phyloP scores from a whole-genome alignment of 2,888 invertebrate species.

The Drosophila atripex region DNA sequence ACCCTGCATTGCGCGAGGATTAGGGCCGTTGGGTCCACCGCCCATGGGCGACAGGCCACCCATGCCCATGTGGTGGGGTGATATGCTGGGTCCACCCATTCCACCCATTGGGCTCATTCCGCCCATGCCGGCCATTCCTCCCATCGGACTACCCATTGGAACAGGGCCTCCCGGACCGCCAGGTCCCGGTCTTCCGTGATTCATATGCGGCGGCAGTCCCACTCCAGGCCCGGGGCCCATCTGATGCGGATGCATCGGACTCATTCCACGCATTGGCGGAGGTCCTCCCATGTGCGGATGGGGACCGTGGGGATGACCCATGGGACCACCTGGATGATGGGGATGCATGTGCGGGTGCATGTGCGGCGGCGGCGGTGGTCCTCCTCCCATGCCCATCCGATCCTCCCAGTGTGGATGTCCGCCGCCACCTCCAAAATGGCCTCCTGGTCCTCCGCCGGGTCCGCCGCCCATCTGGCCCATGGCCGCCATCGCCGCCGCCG shows the following conservation, averaged over 20 bases:
- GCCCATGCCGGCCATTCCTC: slow-evolving; percentile 85
- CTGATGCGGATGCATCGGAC: slow-evolving; percentile 81
- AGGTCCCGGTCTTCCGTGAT: slow-evolving; percentile 76
- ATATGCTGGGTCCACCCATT: slow-evolving; percentile 84
- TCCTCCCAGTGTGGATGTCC: slow-evolving; percentile 84
- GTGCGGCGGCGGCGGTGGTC: slow-evolving; percentile 86
- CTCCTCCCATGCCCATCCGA: slow-evolving; percentile 84
- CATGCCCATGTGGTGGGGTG: slow-evolving; percentile 83
- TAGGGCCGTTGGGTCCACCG: slow-evolving; percentile 84
- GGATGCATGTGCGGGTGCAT: slow-evolving; percentile 89
- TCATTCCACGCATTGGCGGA: slow-evolving; percentile 84
- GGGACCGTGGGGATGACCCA: slow-evolving; percentile 85
- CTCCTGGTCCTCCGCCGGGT: slow-evolving; percentile 64
- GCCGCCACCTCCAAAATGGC: slow-evolving; percentile 74
- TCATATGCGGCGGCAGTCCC: slow-evolving; percentile 83
- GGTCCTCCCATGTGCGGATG: slow-evolving; percentile 87
- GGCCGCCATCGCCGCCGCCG: slow-evolving; percentile 86
- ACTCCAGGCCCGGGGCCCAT: slow-evolving; percentile 81
- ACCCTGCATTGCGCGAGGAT: slow-evolving; percentile 88
- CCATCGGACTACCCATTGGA: slow-evolving; percentile 85
- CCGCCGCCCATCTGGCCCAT: slow-evolving; percentile 86
- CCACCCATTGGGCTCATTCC: slow-evolving; percentile 85
- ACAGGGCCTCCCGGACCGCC: slow-evolving; percentile 71
- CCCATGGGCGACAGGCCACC: slow-evolving; percentile 86
- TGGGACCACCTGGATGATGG: slow-evolving; percentile 87